phyloP scores from a whole-genome alignment of 1,140 invertebrate genomes.

The Orussus abietinus region DNA sequence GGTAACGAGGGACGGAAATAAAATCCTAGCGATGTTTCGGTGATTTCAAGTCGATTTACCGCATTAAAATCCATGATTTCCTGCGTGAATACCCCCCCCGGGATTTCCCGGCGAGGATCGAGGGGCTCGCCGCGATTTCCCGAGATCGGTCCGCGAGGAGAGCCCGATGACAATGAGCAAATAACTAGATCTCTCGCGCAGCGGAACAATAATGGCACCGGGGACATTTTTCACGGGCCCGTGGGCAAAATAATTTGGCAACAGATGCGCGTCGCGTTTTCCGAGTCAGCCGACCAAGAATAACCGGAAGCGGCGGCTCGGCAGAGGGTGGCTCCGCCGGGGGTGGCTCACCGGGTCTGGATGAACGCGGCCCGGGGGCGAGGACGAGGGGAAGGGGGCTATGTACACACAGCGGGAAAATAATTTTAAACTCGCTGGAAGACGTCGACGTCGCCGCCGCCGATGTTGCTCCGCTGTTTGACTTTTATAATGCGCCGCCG shows the following conservation, averaged over 20 bases:
- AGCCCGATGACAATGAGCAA: conserved; percentile 43
- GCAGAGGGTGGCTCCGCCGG: conserved; percentile 18
- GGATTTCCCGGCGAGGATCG: no score
- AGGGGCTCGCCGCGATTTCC: conserved; percentile 27
- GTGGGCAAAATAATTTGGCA: conserved; percentile 55
- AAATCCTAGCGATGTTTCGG: no score
- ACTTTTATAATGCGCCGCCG: conserved; percentile 4
- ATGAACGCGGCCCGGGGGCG: background rate
- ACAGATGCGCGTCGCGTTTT: conserved; percentile 51
- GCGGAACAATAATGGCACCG: conserved; percentile 48
- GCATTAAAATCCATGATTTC: no score
- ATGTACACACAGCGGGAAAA: conserved; percentile 10
- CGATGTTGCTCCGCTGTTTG: no score
- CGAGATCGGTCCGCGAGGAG: conserved; percentile 16
- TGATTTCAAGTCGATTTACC: no score
- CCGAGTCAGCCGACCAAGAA: conserved; percentile 49
- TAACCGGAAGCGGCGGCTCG: conserved; percentile 35
- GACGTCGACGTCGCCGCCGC: conserved; percentile 1
- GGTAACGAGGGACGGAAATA: no score
- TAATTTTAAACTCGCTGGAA: conserved; percentile 12
- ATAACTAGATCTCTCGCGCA: conserved; percentile 49
- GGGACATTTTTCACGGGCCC: conserved; percentile 51
- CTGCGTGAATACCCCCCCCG: no score
- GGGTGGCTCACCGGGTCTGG: no score
- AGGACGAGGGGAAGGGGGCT: conserved; percentile 10